Evolutionary conservation across 2,888 invertebrate genomes (phyloP), one percentile per base, ranked within the genome.

Genomic region (Amitus sp.): DNA sequence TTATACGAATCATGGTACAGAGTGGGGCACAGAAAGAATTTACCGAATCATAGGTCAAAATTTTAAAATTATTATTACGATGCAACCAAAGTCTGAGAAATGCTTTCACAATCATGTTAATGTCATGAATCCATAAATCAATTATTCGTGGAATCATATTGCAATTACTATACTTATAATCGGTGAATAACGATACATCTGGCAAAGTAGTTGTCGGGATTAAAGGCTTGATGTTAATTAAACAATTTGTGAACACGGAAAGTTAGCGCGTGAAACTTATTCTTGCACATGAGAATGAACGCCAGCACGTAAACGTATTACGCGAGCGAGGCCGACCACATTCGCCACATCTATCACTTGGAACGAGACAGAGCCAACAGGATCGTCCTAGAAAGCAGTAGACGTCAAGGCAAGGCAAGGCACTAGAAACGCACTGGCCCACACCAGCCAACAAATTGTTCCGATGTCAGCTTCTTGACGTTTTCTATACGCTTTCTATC

Each of bases 361-460:
- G 55, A 57, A 61, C 33, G 58, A 60, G 60, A 62, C 51, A 57
- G 52, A 48, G 50, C 49, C 47, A 62, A 62, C 62, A 53, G 56
- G 48, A 55, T 57, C 56, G 54, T 62, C 66, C 50, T 52, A 53
- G 39, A 61, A 63, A 61, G 49, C 58, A 63, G 50, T 45, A 60
- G 55, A 45, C 45, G 57, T 46, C 47, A 62, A 62, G 59, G 43
- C 37, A 57, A 47, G 51, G 55, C 51, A 19, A 28, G 42, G 61
- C 28, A 45, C 47, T 57, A 60, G 52, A 66, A 47, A 61, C 53
- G 42, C 47, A 56, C 58, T 66, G 50, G 47, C 52, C 58, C 39
- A 51, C 58, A 51, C 47, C 50, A 66, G 56, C 61, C 45, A 61
- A 66, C 61, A 66, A 63, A 63, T 63, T 57, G 51, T 58, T 39